Evolutionary conservation across 2,888 invertebrate species (phyloP).

Genomic region (Caenorhabditis sulstoni): DNA sequence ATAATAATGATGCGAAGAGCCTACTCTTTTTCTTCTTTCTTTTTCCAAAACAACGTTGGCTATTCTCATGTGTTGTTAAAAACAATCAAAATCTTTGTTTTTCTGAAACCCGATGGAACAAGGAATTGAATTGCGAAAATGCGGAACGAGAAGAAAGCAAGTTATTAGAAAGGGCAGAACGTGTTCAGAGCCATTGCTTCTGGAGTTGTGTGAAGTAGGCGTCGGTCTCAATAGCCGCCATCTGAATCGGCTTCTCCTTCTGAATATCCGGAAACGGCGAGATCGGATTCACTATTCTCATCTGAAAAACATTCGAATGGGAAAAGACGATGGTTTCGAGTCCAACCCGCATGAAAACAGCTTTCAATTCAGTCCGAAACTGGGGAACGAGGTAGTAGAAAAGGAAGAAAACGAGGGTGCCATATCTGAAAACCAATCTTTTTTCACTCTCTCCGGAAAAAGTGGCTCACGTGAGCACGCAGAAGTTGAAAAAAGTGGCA

Average conservation of each 20-base stretch:
- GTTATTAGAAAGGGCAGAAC: no score
- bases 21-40: conserved; percentile 6
- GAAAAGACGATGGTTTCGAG: no score
- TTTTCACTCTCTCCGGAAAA: background rate
- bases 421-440: conserved; percentile 48
- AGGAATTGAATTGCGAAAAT: background rate
- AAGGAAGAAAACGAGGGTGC: conserved; percentile 43
- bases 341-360: conserved; percentile 23
- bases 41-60: conserved; percentile 34
- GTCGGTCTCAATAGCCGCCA: conserved; percentile 47
- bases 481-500: conserved; percentile 58
- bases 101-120: conserved; percentile 14
- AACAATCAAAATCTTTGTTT: conserved; percentile 25
- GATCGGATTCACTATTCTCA: conserved; percentile 44
- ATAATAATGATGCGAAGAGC: conserved; percentile 17
- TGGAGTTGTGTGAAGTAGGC: conserved; percentile 54
- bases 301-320: conserved; percentile 9
- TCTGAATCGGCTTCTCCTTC: conserved; percentile 33
- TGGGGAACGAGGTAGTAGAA: conserved; percentile 49
- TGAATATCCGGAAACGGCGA: conserved; percentile 22
- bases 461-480: conserved; percentile 46
- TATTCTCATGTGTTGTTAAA: conserved; percentile 26
- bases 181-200: conserved; percentile 47
- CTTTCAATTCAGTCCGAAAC: conserved; percentile 29
- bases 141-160: background rate